These are phyloP conservation scores for Poeciliopsis prolifica DNA, from an alignment of 2,113 vertebrate species.

Conservation along the genomic window DNA sequence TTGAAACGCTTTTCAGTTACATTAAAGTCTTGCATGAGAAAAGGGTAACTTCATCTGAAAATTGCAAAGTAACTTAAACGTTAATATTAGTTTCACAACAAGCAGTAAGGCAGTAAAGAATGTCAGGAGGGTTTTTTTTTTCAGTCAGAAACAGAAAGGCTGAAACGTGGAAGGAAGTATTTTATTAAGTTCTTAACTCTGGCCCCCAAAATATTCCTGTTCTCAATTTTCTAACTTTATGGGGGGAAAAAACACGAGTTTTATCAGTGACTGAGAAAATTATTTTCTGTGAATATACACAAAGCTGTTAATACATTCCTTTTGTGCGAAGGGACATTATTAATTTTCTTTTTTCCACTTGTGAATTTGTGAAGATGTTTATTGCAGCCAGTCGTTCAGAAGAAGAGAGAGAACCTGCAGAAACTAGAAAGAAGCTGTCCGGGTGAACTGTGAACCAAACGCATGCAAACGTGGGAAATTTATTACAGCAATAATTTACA, in stretches of 20 bases:
- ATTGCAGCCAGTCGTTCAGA: conserved; percentile 3
- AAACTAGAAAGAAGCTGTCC: conserved; percentile 22
- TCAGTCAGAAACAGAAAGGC: background rate
- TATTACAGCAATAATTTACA: conserved; percentile 55
- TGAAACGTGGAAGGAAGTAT: background rate
- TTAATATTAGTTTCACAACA: background rate
- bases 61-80: too few species aligned
- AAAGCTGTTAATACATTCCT: background rate
- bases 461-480: conserved; percentile 50
- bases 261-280: background rate
- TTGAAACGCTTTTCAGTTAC: too few species aligned
- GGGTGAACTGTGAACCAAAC: conserved; percentile 58
- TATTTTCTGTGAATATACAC: background rate
- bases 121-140: background rate
- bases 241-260: background rate
- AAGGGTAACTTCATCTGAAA: too few species aligned
- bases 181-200: background rate
- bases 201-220: background rate
- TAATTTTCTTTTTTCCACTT: background rate
- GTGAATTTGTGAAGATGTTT: conserved; percentile 15
- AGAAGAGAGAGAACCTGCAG: conserved; percentile 27
- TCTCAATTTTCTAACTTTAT: background rate
- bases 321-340: background rate
- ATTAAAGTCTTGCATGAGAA: too few species aligned
- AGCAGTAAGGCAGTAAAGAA: background rate